These are phyloP conservation scores for Dusona sp. DNA, from an alignment of 2,888 invertebrate genomes.

Conservation along the genomic window DNA sequence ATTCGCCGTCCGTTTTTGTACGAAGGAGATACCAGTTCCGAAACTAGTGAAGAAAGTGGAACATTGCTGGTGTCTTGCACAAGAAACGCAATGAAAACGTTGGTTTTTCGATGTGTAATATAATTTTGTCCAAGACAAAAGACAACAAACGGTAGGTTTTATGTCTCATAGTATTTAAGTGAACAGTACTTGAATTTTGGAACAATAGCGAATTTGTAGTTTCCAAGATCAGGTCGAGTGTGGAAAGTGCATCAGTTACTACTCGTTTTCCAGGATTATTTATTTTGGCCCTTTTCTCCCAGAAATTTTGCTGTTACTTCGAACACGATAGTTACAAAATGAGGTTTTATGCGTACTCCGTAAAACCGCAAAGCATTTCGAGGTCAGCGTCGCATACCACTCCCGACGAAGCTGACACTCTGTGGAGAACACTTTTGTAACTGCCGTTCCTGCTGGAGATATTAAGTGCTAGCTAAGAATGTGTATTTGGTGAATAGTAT, in stretches of 20 bases:
- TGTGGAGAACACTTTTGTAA: slow-evolving; percentile 12
- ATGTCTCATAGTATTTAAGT: not conserved
- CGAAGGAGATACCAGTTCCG: slow-evolving; percentile 27
- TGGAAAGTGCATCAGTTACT: not conserved
- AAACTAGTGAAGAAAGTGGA: slow-evolving; percentile 53
- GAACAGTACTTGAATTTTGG: not conserved
- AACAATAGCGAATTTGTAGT: not conserved
- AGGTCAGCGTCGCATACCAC: slow-evolving; percentile 52
- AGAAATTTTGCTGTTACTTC: slow-evolving; percentile 35
- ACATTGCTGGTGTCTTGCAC: not conserved
- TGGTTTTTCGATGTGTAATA: not conserved
- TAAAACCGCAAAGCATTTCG: slow-evolving; percentile 63
- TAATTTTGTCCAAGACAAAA: not conserved
- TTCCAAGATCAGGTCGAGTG: not conserved
- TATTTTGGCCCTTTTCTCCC: not conserved
- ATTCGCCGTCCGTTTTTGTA: slow-evolving; percentile 3
- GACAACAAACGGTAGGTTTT: not conserved
- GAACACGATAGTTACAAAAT: slow-evolving; percentile 54
- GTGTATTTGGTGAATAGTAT: not conserved
- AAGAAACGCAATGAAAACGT: slow-evolving; percentile 27
- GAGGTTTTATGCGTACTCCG: slow-evolving; percentile 60
- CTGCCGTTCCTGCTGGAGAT: slow-evolving; percentile 7
- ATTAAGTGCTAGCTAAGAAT: not conserved
- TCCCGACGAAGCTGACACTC: slow-evolving; percentile 29
- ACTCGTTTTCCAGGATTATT: not conserved